Percentiles rank a stretch among this genome's conserved stretches.
These are phyloP conservation scores for Hapalemur alaotrensis DNA, from an alignment of 2,797 vertebrate genomes.

Conservation along the genomic window DNA sequence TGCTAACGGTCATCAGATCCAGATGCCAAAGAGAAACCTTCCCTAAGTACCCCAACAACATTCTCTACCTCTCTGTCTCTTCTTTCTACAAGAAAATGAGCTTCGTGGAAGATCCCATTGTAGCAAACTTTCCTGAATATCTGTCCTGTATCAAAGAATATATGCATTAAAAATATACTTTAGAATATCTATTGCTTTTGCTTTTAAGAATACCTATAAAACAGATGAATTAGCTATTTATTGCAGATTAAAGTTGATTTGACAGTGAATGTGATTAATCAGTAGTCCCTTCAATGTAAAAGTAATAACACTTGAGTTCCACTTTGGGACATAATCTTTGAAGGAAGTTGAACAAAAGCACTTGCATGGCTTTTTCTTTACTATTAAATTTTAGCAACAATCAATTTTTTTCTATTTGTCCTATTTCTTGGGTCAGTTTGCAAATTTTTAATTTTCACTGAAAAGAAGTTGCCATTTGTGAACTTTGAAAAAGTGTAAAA, in stretches of 20 bases:
- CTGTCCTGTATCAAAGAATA: not conserved
- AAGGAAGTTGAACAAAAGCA: not conserved
- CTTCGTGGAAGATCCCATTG: not conserved
- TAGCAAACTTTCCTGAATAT: not conserved
- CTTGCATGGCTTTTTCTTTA: not conserved
- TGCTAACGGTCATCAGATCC: not conserved
- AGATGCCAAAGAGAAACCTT: not conserved
- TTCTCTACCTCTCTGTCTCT: not conserved
- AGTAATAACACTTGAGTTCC: not conserved
- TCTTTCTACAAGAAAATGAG: not conserved
- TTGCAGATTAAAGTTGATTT: not conserved
- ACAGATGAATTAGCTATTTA: not conserved
- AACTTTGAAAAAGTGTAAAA: not conserved
- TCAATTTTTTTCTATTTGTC: not conserved
- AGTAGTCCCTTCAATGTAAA: not conserved
- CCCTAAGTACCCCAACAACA: not conserved
- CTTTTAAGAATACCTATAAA: not conserved
- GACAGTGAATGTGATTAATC: not conserved
- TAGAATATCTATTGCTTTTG: not conserved
- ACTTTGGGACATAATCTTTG: not conserved
- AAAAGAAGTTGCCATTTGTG: not conserved
- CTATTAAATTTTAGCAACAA: not conserved
- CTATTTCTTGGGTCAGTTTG: not conserved
- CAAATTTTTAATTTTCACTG: not conserved
- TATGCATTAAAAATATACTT: not conserved